A percentile compares a stretch with the other conserved stretches of the same genome.
Conservation (phyloP, 1,140 invertebrate species). For the Eubasilissa regina region DNA sequence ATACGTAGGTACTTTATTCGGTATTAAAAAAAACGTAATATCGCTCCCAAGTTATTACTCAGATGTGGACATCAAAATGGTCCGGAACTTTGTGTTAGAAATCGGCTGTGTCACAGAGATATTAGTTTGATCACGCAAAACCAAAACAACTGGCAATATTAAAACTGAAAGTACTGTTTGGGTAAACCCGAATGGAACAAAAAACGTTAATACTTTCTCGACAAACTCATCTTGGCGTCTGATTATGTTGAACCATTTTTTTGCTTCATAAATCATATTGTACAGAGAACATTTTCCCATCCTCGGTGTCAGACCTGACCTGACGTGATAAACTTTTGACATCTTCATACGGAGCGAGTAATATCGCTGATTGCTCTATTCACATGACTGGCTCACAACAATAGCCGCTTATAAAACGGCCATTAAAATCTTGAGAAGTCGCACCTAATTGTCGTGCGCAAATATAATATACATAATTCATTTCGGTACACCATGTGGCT, state of each 20-base stretch:
- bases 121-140: slow-evolving; percentile 54
- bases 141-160: slow-evolving; percentile 32
- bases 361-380: slow-evolving; percentile 52
- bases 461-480: not conserved
- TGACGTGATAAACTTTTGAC: slow-evolving; percentile 48
- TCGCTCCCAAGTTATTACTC: not conserved
- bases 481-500: too few relatives aligned
- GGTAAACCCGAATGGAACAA: slow-evolving; percentile 31
- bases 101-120: not conserved
- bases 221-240: slow-evolving; percentile 27
- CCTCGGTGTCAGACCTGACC: slow-evolving; percentile 34
- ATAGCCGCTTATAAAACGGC: slow-evolving; percentile 40
- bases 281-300: slow-evolving; percentile 24
- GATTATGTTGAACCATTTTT: slow-evolving; percentile 24
- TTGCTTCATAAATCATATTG: slow-evolving; percentile 55
- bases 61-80: not conserved
- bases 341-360: slow-evolving; percentile 47
- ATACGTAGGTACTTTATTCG: too few relatives aligned
- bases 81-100: not conserved
- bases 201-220: slow-evolving; percentile 50
- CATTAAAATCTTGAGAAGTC: slow-evolving; percentile 51
- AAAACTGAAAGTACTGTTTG: slow-evolving; percentile 28
- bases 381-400: slow-evolving; percentile 38
- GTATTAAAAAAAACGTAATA: too few relatives aligned
- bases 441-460: not conserved